These are phyloP conservation scores for Drepana arcuata DNA, from an alignment of 1,140 invertebrate species.

Conservation along the genomic window DNA sequence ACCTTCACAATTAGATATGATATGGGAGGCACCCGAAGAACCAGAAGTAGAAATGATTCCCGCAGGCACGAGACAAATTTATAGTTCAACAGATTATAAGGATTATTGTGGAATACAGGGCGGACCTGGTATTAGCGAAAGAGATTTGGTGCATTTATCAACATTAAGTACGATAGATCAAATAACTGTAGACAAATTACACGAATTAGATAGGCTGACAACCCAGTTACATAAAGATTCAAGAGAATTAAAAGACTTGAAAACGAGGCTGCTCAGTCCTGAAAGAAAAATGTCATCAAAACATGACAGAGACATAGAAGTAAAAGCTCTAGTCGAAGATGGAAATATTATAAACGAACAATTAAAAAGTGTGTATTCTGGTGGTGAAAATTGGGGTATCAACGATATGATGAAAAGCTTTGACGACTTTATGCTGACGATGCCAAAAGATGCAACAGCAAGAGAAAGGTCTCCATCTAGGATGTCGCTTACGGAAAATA, in stretches of 20 bases:
- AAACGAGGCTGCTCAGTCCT: slow-evolving; percentile 77
- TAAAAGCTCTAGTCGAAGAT: slow-evolving; percentile 74
- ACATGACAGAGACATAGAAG: slow-evolving; percentile 71
- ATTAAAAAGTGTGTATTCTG: slow-evolving; percentile 77
- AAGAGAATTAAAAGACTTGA: slow-evolving; percentile 82
- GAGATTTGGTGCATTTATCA: slow-evolving; percentile 82
- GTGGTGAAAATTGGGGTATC: slow-evolving; percentile 82
- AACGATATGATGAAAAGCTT: slow-evolving; percentile 75
- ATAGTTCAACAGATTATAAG: slow-evolving; percentile 84
- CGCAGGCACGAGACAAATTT: slow-evolving; percentile 74
- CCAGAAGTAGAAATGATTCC: slow-evolving; percentile 65
- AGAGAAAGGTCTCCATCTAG: slow-evolving; percentile 74
- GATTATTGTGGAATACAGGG: slow-evolving; percentile 79
- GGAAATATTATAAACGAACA: slow-evolving; percentile 80
- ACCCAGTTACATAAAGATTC: slow-evolving; percentile 85
- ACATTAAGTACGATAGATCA: slow-evolving; percentile 83
- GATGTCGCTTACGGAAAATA: slow-evolving; percentile 70
- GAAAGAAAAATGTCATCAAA: slow-evolving; percentile 59
- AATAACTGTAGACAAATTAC: slow-evolving; percentile 82
- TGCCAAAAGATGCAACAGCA: slow-evolving; percentile 47
- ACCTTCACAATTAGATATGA: slow-evolving; percentile 83
- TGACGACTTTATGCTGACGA: slow-evolving; percentile 70
- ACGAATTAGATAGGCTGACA: slow-evolving; percentile 83
- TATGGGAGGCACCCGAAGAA: slow-evolving; percentile 81
- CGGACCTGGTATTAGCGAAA: slow-evolving; percentile 82